Evolutionary conservation across 2,888 invertebrate genomes (phyloP), one percentile per base, ranked within the genome.

Genomic region (Carcina quercana): DNA sequence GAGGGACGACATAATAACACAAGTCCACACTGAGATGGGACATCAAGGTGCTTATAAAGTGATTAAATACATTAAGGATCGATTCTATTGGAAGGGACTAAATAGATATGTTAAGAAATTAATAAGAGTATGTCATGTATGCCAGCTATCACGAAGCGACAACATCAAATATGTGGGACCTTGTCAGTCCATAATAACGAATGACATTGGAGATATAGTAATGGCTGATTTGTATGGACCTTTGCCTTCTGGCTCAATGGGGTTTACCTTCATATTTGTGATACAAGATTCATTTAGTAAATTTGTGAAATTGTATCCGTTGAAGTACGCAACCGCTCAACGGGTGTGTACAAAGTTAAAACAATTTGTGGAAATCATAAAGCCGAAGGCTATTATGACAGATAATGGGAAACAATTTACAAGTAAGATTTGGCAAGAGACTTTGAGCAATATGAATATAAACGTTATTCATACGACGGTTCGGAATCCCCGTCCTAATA

Each of bases 1-100:
- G 19, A 25, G 26, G 10, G 19, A 7, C 14, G 32, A 32, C 1
- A 13, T 45, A 13, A 30, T 37, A 4, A 13, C 5, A 12, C 43
- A 45, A 13, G 17, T 40, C 5, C 46, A 50, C 21, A 0, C 15
- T 17, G 50, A 50, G 25, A 47, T 47, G 46, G 50, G 46, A 0
- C 47, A 50, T 28, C 43, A 45, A 27, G 50, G 50, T 2, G 28
- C 35, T 2, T 41, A 28, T 24, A 50, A 48, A 22, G 22, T 44
- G 3, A 30, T 41, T 1, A 44, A 41, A 26, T 44, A 43, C 24
- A 10, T 48, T 1, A 40, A 27, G n/a, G 35, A 42, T 11, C 25
- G 50, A 10, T 41, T 45, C 22, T 50, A 42, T 34, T 50, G 47
- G 45, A 13, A 5, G 8, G 30, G 38, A 7, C 15, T 46, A 7